Evolutionary conservation across 1,140 invertebrate genomes (phyloP).

Genomic region (Scaptomyza hsui): DNA sequence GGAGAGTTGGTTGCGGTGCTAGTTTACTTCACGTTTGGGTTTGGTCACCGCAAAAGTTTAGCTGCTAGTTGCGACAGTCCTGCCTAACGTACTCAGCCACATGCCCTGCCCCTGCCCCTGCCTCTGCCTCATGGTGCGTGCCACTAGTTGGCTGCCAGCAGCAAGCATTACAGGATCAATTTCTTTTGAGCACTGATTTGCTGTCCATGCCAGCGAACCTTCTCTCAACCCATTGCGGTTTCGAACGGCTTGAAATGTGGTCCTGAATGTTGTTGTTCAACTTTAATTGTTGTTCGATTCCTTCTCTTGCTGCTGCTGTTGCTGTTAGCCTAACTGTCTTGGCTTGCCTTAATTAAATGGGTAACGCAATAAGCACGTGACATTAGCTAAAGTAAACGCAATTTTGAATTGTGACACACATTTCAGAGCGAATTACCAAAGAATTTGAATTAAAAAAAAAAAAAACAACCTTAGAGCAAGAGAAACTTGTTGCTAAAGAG

Average conservation of each 20-base stretch:
- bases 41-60: conserved; percentile 73
- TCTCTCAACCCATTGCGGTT: conserved; percentile 3
- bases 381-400: conserved; percentile 58
- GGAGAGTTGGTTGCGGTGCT: conserved; percentile 14
- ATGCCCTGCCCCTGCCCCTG: too few species aligned
- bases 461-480: background rate
- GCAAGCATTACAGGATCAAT: conserved; percentile 58
- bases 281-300: conserved; percentile 13
- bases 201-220: conserved; percentile 5
- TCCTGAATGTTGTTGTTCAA: conserved; percentile 13
- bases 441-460: conserved; percentile 14
- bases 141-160: conserved; percentile 12
- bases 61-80: conserved; percentile 47
- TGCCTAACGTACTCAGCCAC: conserved; percentile 1
- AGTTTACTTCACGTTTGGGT: conserved; percentile 56
- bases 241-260: conserved; percentile 1
- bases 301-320: conserved; percentile 1
- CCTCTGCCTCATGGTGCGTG: conserved; percentile 6
- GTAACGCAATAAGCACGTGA: conserved; percentile 66
- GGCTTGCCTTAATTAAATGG: conserved; percentile 42
- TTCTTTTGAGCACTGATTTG: conserved; percentile 57
- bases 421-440: conserved; percentile 28
- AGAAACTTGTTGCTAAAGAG: conserved; percentile 14
- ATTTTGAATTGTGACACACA: conserved; percentile 70
- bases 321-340: conserved; percentile 13